Evolutionary conservation across 2,113 vertebrate species (phyloP).

Genomic region (Haplochromis burtoni): DNA sequence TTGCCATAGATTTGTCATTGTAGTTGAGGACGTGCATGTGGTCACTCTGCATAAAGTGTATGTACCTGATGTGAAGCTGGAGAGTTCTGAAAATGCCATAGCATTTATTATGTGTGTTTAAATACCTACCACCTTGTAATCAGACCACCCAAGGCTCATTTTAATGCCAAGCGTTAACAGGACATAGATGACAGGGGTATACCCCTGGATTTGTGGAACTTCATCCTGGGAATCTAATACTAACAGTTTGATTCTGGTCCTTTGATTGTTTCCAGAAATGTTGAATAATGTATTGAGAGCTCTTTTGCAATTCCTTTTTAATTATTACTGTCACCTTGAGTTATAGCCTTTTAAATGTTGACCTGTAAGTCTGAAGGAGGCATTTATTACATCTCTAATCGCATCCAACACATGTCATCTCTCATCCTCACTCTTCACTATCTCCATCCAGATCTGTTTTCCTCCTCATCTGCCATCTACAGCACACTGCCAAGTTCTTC

Average conservation of each 20-base stretch:
- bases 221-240: not conserved
- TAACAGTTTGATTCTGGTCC: not conserved
- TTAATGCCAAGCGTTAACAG: conserved; percentile 1
- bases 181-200: not conserved
- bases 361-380: not conserved
- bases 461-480: conserved; percentile 17
- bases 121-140: conserved; percentile 3
- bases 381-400: conserved; percentile 14
- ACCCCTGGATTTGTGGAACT: not conserved
- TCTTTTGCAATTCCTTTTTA: conserved; percentile 8
- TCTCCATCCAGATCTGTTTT: conserved; percentile 19
- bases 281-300: not conserved
- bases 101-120: conserved; percentile 4
- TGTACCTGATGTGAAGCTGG: not conserved
- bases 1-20: not conserved
- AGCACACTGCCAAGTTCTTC: not conserved
- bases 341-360: not conserved
- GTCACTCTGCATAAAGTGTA: not conserved
- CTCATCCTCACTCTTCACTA: not conserved
- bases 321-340: conserved; percentile 18
- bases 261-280: conserved; percentile 9
- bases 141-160: conserved; percentile 15
- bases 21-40: not conserved
- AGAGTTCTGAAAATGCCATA: not conserved
- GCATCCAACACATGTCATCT: conserved; percentile 7